These are phyloP conservation scores for Protodeltote pygarga DNA, from an alignment of 2,888 invertebrate genomes.

Conservation along the genomic window DNA sequence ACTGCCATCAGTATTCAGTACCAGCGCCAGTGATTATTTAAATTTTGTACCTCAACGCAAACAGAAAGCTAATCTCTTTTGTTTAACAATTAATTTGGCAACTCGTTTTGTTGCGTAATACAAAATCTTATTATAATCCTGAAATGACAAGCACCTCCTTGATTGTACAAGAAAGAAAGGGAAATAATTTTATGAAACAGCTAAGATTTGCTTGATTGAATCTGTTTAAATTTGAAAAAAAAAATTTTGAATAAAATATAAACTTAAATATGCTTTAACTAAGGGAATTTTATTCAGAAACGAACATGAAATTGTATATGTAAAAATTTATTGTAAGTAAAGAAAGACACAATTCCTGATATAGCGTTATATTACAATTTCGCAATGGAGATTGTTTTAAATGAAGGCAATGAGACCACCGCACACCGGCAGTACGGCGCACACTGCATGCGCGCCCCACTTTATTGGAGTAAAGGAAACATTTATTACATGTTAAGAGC, in stretches of 20 bases:
- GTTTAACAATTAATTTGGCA: conserved; percentile 70
- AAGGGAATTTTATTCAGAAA: conserved; percentile 4
- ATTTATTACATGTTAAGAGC: conserved; percentile 80
- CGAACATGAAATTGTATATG: conserved; percentile 26
- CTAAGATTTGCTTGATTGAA: conserved; percentile 19
- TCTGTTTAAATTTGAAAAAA: conserved; percentile 23
- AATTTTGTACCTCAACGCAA: conserved; percentile 73
- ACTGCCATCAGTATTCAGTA: conserved; percentile 72
- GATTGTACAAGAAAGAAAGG: conserved; percentile 36
- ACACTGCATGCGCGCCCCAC: conserved; percentile 63
- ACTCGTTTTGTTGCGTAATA: conserved; percentile 59
- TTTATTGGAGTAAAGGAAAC: conserved; percentile 75
- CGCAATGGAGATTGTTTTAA: conserved; percentile 68
- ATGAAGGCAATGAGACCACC: conserved; percentile 70
- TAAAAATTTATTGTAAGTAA: conserved; percentile 30
- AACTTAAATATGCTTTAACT: conserved; percentile 3
- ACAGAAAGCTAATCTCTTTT: conserved; percentile 71
- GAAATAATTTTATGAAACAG: conserved; percentile 35
- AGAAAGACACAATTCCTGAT: conserved; percentile 29
- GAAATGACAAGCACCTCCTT: conserved; percentile 51
- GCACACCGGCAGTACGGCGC: conserved; percentile 53
- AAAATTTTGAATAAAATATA: conserved; percentile 28
- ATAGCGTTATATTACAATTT: conserved; percentile 49
- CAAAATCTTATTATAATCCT: conserved; percentile 52
- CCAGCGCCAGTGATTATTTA: conserved; percentile 72